These are phyloP conservation scores for Lordiphosa clarofinis DNA, from an alignment of 1,140 invertebrate species.

Conservation along the genomic window DNA sequence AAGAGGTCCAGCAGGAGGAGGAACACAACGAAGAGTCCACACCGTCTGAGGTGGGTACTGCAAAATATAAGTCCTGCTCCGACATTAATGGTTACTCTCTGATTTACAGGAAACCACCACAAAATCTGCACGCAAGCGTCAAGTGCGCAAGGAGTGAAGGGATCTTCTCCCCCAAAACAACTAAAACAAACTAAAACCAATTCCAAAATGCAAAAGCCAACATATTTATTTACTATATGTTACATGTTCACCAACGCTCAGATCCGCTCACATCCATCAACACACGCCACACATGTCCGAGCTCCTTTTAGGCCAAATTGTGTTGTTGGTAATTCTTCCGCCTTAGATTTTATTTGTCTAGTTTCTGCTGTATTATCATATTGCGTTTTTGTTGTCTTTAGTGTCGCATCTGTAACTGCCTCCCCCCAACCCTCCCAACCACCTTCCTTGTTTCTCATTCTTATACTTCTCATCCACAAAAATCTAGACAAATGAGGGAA, in stretches of 20 bases:
- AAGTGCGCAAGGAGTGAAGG: slow-evolving; percentile 65
- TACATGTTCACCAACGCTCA: slow-evolving; percentile 13
- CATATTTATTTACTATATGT: slow-evolving; percentile 18
- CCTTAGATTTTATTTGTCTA: slow-evolving; percentile 32
- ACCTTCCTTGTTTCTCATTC: slow-evolving; percentile 1
- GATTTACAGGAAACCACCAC: slow-evolving; percentile 52
- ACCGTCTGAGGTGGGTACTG: slow-evolving; percentile 57
- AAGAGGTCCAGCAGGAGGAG: slow-evolving; percentile 39
- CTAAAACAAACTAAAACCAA: slow-evolving; percentile 54
- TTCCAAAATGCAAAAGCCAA: slow-evolving; percentile 45
- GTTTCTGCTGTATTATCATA: slow-evolving; percentile 54
- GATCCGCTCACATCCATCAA: slow-evolving; percentile 13
- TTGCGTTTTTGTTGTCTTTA: slow-evolving; percentile 49
- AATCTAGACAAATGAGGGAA: slow-evolving; percentile 63
- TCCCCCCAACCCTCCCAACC: not conserved
- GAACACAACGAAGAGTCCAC: slow-evolving; percentile 38
- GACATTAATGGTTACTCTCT: not conserved
- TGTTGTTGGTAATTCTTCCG: slow-evolving; percentile 32
- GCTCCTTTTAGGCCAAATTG: slow-evolving; percentile 19
- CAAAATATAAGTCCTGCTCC: not conserved
- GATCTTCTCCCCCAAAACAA: slow-evolving; percentile 11
- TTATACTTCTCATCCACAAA: slow-evolving; percentile 16
- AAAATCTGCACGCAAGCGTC: slow-evolving; percentile 63
- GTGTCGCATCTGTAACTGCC: slow-evolving; percentile 6
- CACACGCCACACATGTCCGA: slow-evolving; percentile 3